Evolutionary conservation across 2,797 vertebrate species (phyloP).

Genomic region (Labroides dimidiatus): DNA sequence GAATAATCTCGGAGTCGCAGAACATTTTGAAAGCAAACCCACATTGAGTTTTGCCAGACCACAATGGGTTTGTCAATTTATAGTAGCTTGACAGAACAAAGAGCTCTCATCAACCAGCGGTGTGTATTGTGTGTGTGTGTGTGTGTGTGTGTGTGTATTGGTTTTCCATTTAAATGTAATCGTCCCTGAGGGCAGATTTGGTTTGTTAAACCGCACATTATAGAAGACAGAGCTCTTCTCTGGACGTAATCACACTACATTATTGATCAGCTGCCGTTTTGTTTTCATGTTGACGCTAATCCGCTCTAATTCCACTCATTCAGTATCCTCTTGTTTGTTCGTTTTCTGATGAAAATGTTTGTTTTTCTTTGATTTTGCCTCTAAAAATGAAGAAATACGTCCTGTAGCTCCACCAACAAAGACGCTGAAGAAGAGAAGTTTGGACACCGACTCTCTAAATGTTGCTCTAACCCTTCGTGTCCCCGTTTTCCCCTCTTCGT

Average conservation of each 20-base stretch:
- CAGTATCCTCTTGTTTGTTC: background rate
- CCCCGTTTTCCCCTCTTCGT: conserved; percentile 36
- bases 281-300: conserved; percentile 30
- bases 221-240: conserved; percentile 15
- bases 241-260: conserved; percentile 30
- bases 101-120: conserved; percentile 2
- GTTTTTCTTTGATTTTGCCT: background rate
- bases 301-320: conserved; percentile 18
- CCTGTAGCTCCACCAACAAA: background rate
- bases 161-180: conserved; percentile 39
- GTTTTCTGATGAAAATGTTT: background rate
- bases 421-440: conserved; percentile 4
- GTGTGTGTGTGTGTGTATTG: conserved; percentile 25
- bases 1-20: too few species aligned
- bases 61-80: background rate
- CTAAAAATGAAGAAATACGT: background rate
- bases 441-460: conserved; percentile 1
- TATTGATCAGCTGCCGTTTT: conserved; percentile 26
- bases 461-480: background rate
- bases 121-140: too few species aligned
- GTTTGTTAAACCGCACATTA: conserved; percentile 34
- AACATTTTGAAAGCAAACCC: background rate
- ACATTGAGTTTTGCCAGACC: background rate
- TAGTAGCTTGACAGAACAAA: background rate
- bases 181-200: conserved; percentile 30